A percentile compares a stretch with the other conserved stretches of the same genome.
phyloP scores from a whole-genome alignment of 2,113 vertebrate species.

The Mesitornis unicolor region DNA sequence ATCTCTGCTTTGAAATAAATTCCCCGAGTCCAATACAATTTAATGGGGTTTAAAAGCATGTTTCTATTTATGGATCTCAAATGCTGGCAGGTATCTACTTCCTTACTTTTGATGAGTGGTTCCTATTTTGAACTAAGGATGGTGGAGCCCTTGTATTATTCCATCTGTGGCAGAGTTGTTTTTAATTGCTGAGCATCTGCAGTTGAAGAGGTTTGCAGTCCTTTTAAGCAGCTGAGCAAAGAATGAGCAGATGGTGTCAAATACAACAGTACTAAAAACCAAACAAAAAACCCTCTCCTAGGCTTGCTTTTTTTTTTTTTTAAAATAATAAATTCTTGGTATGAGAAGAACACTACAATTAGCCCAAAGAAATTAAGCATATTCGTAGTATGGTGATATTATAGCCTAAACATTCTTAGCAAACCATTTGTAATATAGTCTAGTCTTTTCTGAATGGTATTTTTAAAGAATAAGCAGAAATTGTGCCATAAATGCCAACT shows the following conservation, averaged over 20 bases:
- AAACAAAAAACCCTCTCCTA: background rate
- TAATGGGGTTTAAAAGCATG: conserved; percentile 22
- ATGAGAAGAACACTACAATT: background rate
- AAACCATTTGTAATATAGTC: background rate
- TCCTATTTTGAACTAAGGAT: conserved; percentile 6
- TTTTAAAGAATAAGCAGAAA: background rate
- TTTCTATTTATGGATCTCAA: conserved; percentile 35
- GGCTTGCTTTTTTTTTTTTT: background rate
- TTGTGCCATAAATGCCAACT: background rate
- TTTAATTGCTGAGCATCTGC: conserved; percentile 60
- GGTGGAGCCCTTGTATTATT: conserved; percentile 35
- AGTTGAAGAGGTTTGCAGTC: conserved; percentile 37
- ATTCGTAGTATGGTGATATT: background rate
- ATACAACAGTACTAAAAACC: background rate
- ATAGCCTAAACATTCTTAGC: background rate
- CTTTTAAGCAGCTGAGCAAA: conserved; percentile 57
- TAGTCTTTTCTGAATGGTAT: background rate
- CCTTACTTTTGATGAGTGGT: conserved; percentile 3
- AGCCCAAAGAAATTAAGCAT: background rate
- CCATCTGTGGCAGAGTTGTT: conserved; percentile 56
- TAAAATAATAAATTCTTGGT: background rate
- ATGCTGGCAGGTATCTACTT: conserved; percentile 42
- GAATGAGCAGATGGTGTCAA: conserved; percentile 58
- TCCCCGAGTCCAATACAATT: background rate
- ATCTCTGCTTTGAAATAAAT: conserved; percentile 18